phyloP scores from a whole-genome alignment of 2,113 vertebrate genomes.

The Tursiops truncatus region DNA sequence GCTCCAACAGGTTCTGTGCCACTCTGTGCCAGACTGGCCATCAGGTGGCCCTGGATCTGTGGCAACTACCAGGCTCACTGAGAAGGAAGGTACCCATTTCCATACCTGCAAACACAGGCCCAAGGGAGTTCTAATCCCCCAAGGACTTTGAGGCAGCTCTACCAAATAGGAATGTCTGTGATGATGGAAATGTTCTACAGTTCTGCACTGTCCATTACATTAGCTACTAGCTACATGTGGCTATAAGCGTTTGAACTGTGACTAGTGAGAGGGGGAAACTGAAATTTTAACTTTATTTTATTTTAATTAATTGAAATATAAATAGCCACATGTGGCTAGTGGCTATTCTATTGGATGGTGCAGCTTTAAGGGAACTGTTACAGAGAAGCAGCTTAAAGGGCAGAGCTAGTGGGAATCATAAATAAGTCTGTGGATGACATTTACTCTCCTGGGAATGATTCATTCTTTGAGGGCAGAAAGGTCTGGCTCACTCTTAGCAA shows the following conservation, averaged over 20 bases:
- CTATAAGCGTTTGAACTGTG: background rate
- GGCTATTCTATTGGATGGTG: background rate
- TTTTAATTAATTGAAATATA: conserved; percentile 6
- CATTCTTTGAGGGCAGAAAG: conserved; percentile 78
- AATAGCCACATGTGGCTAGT: background rate
- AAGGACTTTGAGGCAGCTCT: background rate
- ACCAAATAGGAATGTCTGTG: background rate
- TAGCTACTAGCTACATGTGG: background rate
- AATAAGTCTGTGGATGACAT: conserved; percentile 69
- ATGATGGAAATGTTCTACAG: background rate
- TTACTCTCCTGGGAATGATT: conserved; percentile 81
- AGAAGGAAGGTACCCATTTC: background rate
- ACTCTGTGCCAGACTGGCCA: background rate
- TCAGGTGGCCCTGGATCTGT: background rate
- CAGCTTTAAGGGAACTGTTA: conserved; percentile 36
- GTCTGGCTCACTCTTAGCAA: conserved; percentile 76
- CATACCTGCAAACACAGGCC: background rate
- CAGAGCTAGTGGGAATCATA: conserved; percentile 73
- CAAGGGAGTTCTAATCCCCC: background rate
- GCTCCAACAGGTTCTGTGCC: background rate
- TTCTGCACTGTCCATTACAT: background rate
- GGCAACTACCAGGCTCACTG: background rate
- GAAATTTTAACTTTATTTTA: background rate
- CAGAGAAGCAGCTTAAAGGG: conserved; percentile 77
- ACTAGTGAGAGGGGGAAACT: background rate